Conservation (phyloP, 2,888 invertebrate species). For the Cerceris rybyensis region DNA sequence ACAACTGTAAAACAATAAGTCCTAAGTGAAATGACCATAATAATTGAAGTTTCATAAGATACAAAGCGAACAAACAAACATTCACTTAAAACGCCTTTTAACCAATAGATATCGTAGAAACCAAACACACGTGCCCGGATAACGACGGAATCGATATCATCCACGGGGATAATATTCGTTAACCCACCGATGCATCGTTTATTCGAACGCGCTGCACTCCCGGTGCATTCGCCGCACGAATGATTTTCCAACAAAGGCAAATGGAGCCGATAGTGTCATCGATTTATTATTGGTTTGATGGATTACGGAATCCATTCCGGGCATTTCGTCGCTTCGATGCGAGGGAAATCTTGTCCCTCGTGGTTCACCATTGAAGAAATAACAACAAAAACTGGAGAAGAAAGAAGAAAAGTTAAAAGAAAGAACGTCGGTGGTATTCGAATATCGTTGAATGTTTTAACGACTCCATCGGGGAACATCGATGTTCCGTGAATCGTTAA, state of each 20-base stretch:
- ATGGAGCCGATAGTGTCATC: conserved; percentile 40
- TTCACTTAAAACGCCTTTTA: not conserved
- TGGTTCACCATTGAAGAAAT: not conserved
- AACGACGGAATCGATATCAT: conserved; percentile 53
- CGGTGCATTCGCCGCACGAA: conserved; percentile 46
- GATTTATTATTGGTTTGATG: conserved; percentile 57
- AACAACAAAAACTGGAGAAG: not conserved
- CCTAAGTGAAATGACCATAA: no score
- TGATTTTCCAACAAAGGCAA: conserved; percentile 59
- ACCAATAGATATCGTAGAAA: not conserved
- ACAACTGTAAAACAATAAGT: no score
- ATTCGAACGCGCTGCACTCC: conserved; percentile 45
- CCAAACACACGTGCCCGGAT: conserved; percentile 42
- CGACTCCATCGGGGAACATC: no score
- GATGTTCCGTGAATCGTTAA: no score
- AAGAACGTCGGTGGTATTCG: not conserved
- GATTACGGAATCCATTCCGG: conserved; percentile 39
- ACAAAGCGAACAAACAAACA: no score
- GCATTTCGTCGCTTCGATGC: conserved; percentile 9
- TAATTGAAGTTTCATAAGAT: no score
- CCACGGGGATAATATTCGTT: conserved; percentile 50
- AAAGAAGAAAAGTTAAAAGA: not conserved
- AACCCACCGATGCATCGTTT: conserved; percentile 42
- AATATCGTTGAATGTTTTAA: no score
- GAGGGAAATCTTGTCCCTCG: not conserved